These are phyloP conservation scores for Regulus satrapa DNA, from an alignment of 2,113 vertebrate genomes.

Conservation along the genomic window DNA sequence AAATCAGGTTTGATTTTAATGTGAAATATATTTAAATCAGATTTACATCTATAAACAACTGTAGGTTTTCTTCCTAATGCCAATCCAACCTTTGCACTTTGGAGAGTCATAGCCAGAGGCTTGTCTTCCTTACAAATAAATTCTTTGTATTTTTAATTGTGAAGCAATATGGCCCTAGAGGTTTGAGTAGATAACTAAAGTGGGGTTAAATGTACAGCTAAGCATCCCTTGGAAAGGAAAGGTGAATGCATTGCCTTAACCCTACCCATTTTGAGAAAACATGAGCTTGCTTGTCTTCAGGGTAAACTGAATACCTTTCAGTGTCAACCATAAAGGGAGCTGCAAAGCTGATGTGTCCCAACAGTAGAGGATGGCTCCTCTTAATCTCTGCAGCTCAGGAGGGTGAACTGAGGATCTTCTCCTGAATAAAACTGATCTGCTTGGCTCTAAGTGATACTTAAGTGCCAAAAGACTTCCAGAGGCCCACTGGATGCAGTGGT, in stretches of 20 bases:
- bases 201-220: background rate
- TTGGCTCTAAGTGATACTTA: background rate
- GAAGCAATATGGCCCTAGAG: background rate
- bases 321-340: background rate
- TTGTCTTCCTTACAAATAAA: background rate
- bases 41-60: background rate
- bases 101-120: background rate
- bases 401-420: background rate
- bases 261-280: background rate
- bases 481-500: background rate
- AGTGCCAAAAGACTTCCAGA: background rate
- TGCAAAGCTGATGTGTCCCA: background rate
- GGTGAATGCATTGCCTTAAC: background rate
- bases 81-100: background rate
- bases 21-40: background rate
- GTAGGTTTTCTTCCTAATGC: background rate
- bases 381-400: background rate
- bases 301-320: background rate
- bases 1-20: background rate
- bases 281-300: background rate
- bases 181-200: background rate
- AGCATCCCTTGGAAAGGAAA: background rate
- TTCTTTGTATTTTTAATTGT: background rate
- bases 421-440: background rate
- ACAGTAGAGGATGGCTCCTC: background rate